Percentiles rank a stretch among this genome's conserved stretches.
phyloP scores from a whole-genome alignment of 2,888 invertebrate genomes.

The Dicyrtoma fusca region DNA sequence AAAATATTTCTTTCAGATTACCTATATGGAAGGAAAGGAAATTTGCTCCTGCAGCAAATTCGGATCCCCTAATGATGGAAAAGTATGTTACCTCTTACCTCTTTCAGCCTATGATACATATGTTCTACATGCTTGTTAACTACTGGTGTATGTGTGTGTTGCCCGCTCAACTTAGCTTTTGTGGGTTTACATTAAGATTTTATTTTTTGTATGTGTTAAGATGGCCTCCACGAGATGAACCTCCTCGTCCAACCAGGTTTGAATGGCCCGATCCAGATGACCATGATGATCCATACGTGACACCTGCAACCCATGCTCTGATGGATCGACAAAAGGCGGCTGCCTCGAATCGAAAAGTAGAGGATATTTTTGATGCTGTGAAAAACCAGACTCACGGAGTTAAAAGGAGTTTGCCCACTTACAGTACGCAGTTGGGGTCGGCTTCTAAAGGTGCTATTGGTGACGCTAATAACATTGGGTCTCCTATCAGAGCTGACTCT shows the following conservation, averaged over 20 bases:
- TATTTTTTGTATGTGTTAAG: constrained; percentile 4
- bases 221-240: constrained; percentile 59
- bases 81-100: constrained; percentile 37
- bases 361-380: constrained; percentile 55
- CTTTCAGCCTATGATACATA: neutral
- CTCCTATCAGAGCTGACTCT: no score
- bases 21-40: constrained; percentile 66
- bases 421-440: no score
- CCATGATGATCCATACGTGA: constrained; percentile 66
- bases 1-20: constrained; percentile 58
- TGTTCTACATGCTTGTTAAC: neutral
- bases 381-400: constrained; percentile 18
- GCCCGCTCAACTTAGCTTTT: neutral
- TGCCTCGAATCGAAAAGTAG: constrained; percentile 40
- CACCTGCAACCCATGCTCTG: constrained; percentile 57
- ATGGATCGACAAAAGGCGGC: constrained; percentile 46
- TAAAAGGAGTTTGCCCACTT: constrained; percentile 14
- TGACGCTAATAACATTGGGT: no score
- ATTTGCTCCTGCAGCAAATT: constrained; percentile 56
- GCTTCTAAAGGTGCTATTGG: no score
- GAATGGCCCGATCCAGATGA: constrained; percentile 75
- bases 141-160: neutral
- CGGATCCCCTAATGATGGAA: constrained; percentile 41
- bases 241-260: constrained; percentile 67
- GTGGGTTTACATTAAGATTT: no score